phyloP scores from a whole-genome alignment of 2,888 invertebrate genomes.

The Quadroppia sp. region DNA sequence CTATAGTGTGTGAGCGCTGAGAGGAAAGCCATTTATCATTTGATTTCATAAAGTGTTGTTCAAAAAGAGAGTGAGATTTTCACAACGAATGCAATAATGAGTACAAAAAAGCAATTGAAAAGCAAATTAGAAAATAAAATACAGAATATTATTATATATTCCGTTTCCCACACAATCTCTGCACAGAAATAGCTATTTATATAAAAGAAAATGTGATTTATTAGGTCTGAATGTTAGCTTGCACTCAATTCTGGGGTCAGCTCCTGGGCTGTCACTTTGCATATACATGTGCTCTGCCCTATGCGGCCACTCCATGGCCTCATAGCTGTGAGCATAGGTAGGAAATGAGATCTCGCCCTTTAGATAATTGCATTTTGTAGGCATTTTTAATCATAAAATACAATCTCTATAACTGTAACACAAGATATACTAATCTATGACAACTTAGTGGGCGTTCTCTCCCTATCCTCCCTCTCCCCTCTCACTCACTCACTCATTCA shows the following conservation, averaged over 20 bases:
- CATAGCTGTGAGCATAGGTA: no score
- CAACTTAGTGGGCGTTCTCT: slow-evolving; percentile 1
- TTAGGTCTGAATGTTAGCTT: neutral
- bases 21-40: slow-evolving; percentile 5
- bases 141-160: neutral
- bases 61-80: neutral
- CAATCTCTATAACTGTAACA: slow-evolving; percentile 10
- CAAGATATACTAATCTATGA: neutral
- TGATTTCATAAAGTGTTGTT: neutral
- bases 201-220: neutral
- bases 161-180: neutral
- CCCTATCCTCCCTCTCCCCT: neutral
- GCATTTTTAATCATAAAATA: slow-evolving; percentile 12
- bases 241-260: neutral
- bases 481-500: slow-evolving; percentile 6
- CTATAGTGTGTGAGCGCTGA: neutral
- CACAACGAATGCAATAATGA: neutral
- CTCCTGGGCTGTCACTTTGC: neutral
- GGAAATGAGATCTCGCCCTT: slow-evolving; percentile 19
- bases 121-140: slow-evolving; percentile 4
- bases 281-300: neutral
- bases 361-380: slow-evolving; percentile 19
- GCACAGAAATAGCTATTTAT: neutral
- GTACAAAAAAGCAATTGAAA: neutral
- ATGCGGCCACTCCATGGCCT: no score